phyloP scores from a whole-genome alignment of 2,113 vertebrate genomes.

The Alces alces region DNA sequence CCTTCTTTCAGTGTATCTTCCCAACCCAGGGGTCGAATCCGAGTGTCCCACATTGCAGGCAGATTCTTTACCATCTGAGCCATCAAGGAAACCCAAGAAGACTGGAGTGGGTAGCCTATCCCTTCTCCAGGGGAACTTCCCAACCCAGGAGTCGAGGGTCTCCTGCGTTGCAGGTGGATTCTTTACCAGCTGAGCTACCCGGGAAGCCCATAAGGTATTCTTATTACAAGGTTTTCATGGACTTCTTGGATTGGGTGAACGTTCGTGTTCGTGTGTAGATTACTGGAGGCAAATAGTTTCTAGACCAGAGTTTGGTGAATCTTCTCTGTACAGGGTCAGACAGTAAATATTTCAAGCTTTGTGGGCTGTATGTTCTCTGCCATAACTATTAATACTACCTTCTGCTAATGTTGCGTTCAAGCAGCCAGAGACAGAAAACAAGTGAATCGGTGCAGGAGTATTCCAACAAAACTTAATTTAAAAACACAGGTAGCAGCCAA shows the following conservation, averaged over 20 bases:
- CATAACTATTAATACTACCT: neutral
- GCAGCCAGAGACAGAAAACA: neutral
- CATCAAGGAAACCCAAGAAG: neutral
- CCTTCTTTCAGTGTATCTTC: neutral
- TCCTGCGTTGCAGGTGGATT: neutral
- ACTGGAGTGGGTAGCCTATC: neutral
- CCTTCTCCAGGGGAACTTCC: neutral
- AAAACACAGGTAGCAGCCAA: neutral
- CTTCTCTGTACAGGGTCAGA: neutral
- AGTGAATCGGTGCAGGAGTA: neutral
- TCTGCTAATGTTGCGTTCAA: neutral
- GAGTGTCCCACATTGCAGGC: neutral
- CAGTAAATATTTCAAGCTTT: neutral
- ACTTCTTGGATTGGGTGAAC: neutral
- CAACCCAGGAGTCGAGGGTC: neutral
- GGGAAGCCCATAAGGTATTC: neutral
- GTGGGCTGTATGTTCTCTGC: rapidly evolving
- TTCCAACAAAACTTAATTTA: conserved; percentile 16
- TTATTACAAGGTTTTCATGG: neutral
- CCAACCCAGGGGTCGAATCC: neutral
- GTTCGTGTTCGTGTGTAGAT: neutral
- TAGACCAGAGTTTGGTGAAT: neutral
- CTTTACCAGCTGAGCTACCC: neutral
- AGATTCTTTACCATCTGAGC: neutral
- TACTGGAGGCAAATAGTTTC: neutral